Evolutionary conservation across 2,888 invertebrate genomes (phyloP).

Genomic region (Drosophila picticornis): DNA sequence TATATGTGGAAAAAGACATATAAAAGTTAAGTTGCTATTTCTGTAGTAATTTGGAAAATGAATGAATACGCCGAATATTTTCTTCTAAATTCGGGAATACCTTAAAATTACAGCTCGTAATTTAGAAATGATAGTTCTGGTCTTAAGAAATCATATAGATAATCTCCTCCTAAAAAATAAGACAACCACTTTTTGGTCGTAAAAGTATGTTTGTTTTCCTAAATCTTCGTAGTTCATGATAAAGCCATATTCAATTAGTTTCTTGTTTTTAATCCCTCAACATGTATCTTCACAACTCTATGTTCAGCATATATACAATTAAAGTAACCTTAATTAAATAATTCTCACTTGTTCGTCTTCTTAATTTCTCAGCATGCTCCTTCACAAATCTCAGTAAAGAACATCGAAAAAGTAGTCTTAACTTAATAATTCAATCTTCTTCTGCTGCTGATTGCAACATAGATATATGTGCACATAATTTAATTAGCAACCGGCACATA

Average conservation of each 20-base stretch:
- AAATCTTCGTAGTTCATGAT: background rate
- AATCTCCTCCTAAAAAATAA: background rate
- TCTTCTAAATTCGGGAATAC: fast-evolving
- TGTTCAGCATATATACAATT: background rate
- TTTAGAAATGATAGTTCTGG: background rate
- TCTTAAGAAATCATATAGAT: background rate
- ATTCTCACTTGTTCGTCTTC: background rate
- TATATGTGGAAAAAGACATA: background rate
- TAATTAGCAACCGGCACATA: conserved; percentile 71
- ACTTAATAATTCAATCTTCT: background rate
- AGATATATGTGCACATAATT: conserved; percentile 54
- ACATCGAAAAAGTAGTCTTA: background rate
- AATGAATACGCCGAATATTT: background rate
- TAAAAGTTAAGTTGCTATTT: background rate
- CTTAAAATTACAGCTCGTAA: background rate
- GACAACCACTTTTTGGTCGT: background rate
- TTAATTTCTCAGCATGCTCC: background rate
- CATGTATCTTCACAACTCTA: background rate
- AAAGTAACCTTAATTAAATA: background rate
- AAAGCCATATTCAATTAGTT: background rate
- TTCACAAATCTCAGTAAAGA: background rate
- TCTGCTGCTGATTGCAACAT: background rate
- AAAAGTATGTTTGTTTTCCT: background rate
- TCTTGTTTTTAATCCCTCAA: too few relatives aligned
- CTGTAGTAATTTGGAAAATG: background rate